Percentiles rank a stretch among this genome's conserved stretches.
Conservation (phyloP, 2,113 vertebrate species). For the Plecotus auritus region DNA sequence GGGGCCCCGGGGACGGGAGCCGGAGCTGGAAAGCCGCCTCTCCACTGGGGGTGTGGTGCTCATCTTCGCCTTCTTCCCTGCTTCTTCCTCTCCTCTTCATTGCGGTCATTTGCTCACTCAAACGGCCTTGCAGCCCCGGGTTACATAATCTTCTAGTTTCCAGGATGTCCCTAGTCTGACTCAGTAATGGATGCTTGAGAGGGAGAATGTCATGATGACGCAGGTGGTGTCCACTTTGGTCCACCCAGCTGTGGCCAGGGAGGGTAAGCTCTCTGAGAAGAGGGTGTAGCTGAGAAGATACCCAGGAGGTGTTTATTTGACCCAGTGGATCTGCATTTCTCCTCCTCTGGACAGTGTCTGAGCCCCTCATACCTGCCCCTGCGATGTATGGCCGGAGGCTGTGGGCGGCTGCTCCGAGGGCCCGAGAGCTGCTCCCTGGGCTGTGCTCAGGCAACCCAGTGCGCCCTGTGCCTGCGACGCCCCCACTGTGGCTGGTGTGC, state of each 20-base stretch:
- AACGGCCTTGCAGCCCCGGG: rapidly evolving
- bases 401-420: constrained; percentile 88
- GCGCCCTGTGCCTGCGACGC: constrained; percentile 89
- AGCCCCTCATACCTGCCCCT: constrained; percentile 91
- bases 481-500: constrained; percentile 94
- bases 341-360: constrained; percentile 83
- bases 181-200: background rate
- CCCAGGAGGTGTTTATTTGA: background rate
- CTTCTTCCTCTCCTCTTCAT: background rate
- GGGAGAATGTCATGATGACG: no score
- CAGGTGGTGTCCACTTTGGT: background rate
- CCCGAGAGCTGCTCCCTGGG: constrained; percentile 89
- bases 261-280: background rate
- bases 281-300: background rate
- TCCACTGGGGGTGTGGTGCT: background rate
- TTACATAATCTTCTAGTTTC: background rate
- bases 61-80: background rate
- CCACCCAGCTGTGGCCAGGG: background rate
- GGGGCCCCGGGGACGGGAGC: background rate
- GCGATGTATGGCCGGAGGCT: constrained; percentile 91
- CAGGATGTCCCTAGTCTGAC: background rate
- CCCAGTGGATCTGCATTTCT: background rate
- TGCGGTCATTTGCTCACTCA: background rate
- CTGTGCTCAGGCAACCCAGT: constrained; percentile 89
- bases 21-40: background rate